These are phyloP conservation scores for Aphaenogaster rudis DNA, from an alignment of 1,140 invertebrate species.

Conservation along the genomic window DNA sequence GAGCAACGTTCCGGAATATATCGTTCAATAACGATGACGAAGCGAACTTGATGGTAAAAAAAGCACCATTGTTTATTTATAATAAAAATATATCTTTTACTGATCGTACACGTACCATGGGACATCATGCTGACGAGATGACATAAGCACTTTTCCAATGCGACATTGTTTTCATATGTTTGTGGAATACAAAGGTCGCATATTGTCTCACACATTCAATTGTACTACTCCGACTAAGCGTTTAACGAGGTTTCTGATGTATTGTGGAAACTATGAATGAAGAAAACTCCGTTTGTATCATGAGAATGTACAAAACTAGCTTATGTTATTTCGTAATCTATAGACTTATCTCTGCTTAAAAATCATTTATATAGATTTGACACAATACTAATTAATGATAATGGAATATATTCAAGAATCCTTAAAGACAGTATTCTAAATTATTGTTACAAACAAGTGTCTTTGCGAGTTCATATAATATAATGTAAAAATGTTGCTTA, in stretches of 20 bases:
- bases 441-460: neutral
- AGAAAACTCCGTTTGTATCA: constrained; percentile 58
- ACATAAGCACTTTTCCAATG: constrained; percentile 63
- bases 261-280: constrained; percentile 81
- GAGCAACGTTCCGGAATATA: neutral
- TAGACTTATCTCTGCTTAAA: neutral
- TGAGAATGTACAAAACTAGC: neutral
- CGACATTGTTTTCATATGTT: constrained; percentile 43
- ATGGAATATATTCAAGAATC: neutral
- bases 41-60: constrained; percentile 13
- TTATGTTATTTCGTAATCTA: neutral
- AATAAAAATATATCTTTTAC: constrained; percentile 41
- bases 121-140: constrained; percentile 75
- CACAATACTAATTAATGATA: constrained; percentile 16
- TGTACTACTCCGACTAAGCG: constrained; percentile 70
- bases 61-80: constrained; percentile 39
- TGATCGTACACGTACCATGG: constrained; percentile 77
- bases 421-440: neutral
- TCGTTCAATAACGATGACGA: neutral
- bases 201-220: constrained; percentile 54
- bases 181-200: constrained; percentile 40
- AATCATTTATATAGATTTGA: constrained; percentile 19
- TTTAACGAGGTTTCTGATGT: constrained; percentile 82
- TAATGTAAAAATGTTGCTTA: constrained; percentile 5
- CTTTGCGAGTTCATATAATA: neutral